Base-by-base conservation (phyloP, 2,797 vertebrate genomes). In the Nasua narica region DNA sequence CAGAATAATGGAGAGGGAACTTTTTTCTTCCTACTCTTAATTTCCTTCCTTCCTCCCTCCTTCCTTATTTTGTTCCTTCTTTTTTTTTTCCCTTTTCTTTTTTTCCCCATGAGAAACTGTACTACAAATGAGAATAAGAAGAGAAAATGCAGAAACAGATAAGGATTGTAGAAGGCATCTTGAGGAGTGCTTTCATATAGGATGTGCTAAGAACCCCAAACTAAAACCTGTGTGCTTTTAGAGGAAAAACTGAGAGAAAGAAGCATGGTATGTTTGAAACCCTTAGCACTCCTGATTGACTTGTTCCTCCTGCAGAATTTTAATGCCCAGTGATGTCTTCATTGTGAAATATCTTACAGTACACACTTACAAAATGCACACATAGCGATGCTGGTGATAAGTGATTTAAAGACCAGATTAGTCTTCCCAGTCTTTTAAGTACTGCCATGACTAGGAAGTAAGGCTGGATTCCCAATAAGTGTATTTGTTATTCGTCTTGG, bases 391-490 rank as follows among this genome's bases (percentile, higher is more conserved):
- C 79, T 79, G 27, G 84, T 93, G 78, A 69, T 96, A 96, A 94
- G 74, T 96, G 95, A 95, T 89, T 97, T 97, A 84, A 95, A 95
- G 98, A 97, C 97, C 87, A 96, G 90, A 96, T 97, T 96, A 94
- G 50, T 87, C 96, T 95, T 93, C 79, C 82, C 15, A 92, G 81
- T 92, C 35, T 97, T 98, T 97, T 97, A 94, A 97, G 58, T 92
- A 13, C 94, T 97, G 65, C 93, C 89, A 88, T 93, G 87, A 98
- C 87, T 88, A 93, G 85, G 88, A 86, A 91, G 94, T 96, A 97
- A 97, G 95, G 96, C 96, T 91, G 87, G 96, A 96, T 93, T 97
- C 96, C 97, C 87, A 72, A 23, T 16, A 37, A 95, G 81, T 86
- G 12, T 48, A 1, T 96, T 94, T 97, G 94, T 96, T 88, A 56